Base-by-base conservation (phyloP, 2,888 invertebrate species). In the Hydraecia micacea region DNA sequence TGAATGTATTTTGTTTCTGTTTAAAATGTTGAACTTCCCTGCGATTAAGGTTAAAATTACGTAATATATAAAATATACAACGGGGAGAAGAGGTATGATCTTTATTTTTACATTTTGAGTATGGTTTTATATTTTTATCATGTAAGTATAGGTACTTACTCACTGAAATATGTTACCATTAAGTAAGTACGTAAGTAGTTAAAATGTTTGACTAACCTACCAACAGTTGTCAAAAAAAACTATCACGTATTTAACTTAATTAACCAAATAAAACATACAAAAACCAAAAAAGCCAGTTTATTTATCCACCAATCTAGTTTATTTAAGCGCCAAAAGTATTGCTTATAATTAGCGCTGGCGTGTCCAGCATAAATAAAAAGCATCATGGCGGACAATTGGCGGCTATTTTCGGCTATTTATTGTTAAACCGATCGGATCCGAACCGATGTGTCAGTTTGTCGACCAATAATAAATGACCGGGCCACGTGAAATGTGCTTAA, bases 401-500 rank as follows among this genome's bases (percentile, higher is more conserved):
- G 72, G 74, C 55, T 68, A 82, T 82, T 86, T 88, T 87, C 71
- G 83, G 73, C 80, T 76, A 87, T 88, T 89, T 84, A 86, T 84
- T 81, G 78, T 84, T 73, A 77, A 77, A 80, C 66, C 66, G 66
- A 85, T 86, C 80, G 77, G 80, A 76, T 79, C 42, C 73, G 80
- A 72, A 75, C 66, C 76, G 71, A 86, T 88, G 77, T 90, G 90
- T 85, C 90, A 88, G 83, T 82, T 86, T 89, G 84, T 73, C 80
- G 84, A 77, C 79, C 76, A 75, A 80, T 85, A 85, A 87, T 89
- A 88, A 90, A 90, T 85, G 87, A 73, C 80, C 58, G 75, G 69
- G 5, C 65, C 65, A 74, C 83, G 73, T 81, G 85, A 85, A 79
- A 77, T 71, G 73, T 69, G 72, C 60, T 81, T 83, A 73, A 86